phyloP scores from a whole-genome alignment of 1,140 invertebrate genomes.

The Danaus melanippus region DNA sequence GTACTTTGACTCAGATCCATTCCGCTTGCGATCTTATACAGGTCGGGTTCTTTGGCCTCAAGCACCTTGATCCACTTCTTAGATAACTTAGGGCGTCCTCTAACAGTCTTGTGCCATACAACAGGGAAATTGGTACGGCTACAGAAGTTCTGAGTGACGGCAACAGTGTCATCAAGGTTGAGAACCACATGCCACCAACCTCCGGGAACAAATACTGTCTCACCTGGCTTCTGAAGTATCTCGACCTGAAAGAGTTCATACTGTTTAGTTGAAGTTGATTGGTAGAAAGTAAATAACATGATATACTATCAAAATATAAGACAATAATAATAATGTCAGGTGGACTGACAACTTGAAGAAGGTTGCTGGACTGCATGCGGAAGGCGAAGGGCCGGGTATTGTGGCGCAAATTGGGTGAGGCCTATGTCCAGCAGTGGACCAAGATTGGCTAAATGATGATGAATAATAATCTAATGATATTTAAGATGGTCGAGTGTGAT shows the following conservation, averaged over 20 bases:
- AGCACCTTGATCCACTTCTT: constrained; percentile 85
- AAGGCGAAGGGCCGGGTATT: too few species aligned
- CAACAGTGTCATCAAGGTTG: constrained; percentile 96
- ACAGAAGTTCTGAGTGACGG: constrained; percentile 98
- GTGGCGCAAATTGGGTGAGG: too few species aligned
- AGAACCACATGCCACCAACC: constrained; percentile 99
- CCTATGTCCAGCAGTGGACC: too few species aligned
- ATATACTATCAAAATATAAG: too few species aligned
- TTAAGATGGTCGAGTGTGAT: too few species aligned
- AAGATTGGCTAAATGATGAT: too few species aligned
- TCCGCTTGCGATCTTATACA: constrained; percentile 87
- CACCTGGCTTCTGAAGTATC: constrained; percentile 96
- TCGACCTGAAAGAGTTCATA: constrained; percentile 79
- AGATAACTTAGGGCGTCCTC: constrained; percentile 95
- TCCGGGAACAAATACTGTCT: constrained; percentile 98
- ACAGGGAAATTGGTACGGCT: constrained; percentile 96
- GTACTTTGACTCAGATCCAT: constrained; percentile 91
- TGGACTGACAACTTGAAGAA: too few species aligned
- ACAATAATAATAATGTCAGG: too few species aligned
- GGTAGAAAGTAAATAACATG: too few species aligned
- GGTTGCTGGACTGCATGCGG: too few species aligned
- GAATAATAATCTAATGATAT: too few species aligned
- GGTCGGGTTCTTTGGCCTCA: constrained; percentile 83
- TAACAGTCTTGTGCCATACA: constrained; percentile 98
- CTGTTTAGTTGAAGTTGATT: too few species aligned